Evolutionary conservation across 2,888 invertebrate genomes (phyloP).

Genomic region (Drepanosiphum platanoidis): DNA sequence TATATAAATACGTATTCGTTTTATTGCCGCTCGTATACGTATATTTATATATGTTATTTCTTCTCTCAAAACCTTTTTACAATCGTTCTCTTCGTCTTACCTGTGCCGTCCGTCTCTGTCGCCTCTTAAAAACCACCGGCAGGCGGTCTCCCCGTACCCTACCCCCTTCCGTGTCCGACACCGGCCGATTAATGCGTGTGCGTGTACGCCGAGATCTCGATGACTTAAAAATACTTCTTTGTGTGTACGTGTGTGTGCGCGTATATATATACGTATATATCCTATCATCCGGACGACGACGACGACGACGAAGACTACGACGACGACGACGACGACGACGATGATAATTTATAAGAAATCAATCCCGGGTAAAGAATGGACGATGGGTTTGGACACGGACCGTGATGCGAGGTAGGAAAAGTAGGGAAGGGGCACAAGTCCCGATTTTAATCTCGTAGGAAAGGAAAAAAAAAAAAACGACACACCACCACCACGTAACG

Average conservation of each 20-base stretch:
- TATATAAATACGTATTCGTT: conserved; percentile 44
- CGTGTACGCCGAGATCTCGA: conserved; percentile 20
- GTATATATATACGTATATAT: neutral
- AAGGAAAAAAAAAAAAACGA: conserved; percentile 19
- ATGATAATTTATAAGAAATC: conserved; percentile 59
- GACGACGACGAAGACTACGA: conserved; percentile 27
- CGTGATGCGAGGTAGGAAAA: neutral
- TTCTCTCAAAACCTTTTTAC: conserved; percentile 54
- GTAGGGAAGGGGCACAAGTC: neutral
- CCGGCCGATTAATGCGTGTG: conserved; percentile 52
- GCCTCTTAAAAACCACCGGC: conserved; percentile 57
- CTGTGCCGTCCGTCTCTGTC: conserved; percentile 28
- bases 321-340: conserved; percentile 35
- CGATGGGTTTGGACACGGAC: conserved; percentile 20
- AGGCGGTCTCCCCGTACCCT: conserved; percentile 45
- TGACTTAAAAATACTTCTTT: conserved; percentile 33
- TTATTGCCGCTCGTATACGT: conserved; percentile 44
- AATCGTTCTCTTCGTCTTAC: conserved; percentile 31
- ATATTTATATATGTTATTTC: conserved; percentile 68
- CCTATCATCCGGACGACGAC: conserved; percentile 37
- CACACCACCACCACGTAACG: neutral
- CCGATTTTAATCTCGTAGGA: conserved; percentile 51
- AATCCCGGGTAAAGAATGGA: conserved; percentile 38
- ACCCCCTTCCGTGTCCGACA: neutral
- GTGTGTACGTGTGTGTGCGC: neutral